These are phyloP conservation scores for Dipus sagitta DNA, from an alignment of 2,797 vertebrate genomes.

Conservation along the genomic window DNA sequence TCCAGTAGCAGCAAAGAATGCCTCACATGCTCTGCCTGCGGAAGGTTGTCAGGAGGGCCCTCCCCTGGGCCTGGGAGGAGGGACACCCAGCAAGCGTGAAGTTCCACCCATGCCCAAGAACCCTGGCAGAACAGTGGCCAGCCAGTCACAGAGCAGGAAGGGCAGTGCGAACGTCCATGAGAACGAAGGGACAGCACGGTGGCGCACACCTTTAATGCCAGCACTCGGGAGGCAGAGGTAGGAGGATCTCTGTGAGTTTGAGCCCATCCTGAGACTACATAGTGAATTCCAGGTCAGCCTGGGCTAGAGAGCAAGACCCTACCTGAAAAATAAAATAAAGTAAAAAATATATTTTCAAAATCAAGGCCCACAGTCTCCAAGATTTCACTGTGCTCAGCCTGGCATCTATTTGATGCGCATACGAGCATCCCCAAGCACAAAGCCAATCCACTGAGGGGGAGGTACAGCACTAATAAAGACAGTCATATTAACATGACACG, in stretches of 20 bases:
- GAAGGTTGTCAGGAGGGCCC: constrained; percentile 44
- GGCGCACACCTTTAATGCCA: no score
- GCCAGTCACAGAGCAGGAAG: constrained; percentile 38
- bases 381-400: constrained; percentile 80
- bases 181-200: constrained; percentile 76
- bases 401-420: constrained; percentile 75
- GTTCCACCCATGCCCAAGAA: constrained; percentile 84
- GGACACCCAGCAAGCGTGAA: constrained; percentile 79
- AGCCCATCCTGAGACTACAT: no score
- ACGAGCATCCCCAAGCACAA: constrained; percentile 82
- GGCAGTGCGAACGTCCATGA: constrained; percentile 71
- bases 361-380: constrained; percentile 78
- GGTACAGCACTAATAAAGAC: constrained; percentile 37
- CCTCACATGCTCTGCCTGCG: constrained; percentile 81
- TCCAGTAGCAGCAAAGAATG: constrained; percentile 86
- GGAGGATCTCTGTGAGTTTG: no score
- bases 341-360: no score
- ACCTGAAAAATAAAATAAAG: no score
- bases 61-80: constrained; percentile 53
- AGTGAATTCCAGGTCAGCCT: no score
- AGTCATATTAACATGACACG: constrained; percentile 54
- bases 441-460: constrained; percentile 85
- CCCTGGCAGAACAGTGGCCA: constrained; percentile 73
- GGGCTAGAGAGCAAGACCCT: no score
- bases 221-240: no score